These are phyloP conservation scores for Piprites chloris DNA, from an alignment of 2,113 vertebrate species.

Conservation along the genomic window DNA sequence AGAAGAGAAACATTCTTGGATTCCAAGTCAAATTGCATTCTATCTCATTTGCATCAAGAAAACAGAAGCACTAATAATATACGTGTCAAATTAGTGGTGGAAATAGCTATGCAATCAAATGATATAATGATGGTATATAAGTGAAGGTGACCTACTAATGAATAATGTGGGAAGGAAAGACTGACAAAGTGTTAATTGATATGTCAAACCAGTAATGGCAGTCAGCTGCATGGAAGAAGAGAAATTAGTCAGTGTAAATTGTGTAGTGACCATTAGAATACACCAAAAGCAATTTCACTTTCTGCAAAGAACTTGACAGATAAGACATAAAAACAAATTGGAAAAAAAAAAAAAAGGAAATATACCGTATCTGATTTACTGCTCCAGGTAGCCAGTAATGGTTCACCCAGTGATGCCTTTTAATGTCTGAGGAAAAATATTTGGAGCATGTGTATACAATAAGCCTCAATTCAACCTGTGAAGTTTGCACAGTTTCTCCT, in stretches of 20 bases:
- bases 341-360: not conserved
- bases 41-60: conserved; percentile 15
- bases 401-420: not conserved
- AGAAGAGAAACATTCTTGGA: not conserved
- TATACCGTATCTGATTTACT: not conserved
- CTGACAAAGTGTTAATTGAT: conserved; percentile 46
- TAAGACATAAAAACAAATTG: not conserved
- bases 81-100: not conserved
- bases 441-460: not conserved
- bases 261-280: not conserved
- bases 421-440: not conserved
- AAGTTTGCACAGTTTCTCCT: not conserved
- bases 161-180: conserved; percentile 20
- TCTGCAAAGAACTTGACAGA: not conserved
- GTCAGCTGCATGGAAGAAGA: not conserved
- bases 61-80: conserved; percentile 9
- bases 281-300: not conserved
- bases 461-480: not conserved
- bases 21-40: conserved; percentile 1
- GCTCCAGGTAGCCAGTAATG: not conserved
- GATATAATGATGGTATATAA: conserved; percentile 8
- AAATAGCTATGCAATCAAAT: conserved; percentile 38
- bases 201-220: conserved; percentile 29
- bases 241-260: conserved; percentile 30
- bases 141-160: conserved; percentile 37